Evolutionary conservation across 2,888 invertebrate genomes (phyloP).

Genomic region (Helobdella robusta): DNA sequence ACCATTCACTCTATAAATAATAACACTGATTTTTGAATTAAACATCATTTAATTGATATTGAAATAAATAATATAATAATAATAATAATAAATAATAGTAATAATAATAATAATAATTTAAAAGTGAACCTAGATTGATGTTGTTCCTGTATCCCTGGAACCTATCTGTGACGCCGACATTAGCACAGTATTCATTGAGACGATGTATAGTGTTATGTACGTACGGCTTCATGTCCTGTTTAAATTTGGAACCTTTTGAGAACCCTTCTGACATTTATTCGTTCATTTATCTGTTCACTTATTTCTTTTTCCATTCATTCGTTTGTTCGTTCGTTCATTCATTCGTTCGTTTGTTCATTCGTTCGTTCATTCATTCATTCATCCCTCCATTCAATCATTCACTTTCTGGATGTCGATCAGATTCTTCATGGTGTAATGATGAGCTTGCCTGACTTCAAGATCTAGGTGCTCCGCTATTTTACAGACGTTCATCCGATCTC

Average conservation of each 20-base stretch:
- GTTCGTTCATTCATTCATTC: neutral
- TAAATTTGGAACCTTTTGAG: neutral
- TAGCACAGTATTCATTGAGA: conserved; percentile 47
- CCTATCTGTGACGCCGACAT: conserved; percentile 48
- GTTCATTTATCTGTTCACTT: too few species aligned
- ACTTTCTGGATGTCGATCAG: conserved; percentile 31
- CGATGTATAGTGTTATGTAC: conserved; percentile 41
- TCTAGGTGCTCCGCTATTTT: conserved; percentile 39
- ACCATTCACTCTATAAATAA: too few species aligned
- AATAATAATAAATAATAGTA: too few species aligned
- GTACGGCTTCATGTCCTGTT: conserved; percentile 39
- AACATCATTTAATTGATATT: too few species aligned
- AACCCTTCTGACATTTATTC: neutral
- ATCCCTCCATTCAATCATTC: neutral
- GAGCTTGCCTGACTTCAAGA: conserved; percentile 42
- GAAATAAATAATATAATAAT: too few species aligned
- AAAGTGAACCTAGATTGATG: too few species aligned
- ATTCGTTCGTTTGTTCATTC: too few species aligned
- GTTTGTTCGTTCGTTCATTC: too few species aligned
- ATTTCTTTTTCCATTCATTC: too few species aligned
- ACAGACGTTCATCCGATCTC: conserved; percentile 20
- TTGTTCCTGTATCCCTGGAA: conserved; percentile 48
- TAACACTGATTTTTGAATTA: too few species aligned
- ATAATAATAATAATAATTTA: too few species aligned
- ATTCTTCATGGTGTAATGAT: conserved; percentile 42